Conservation (phyloP, 2,888 invertebrate genomes). For the Crioceris asparagi region DNA sequence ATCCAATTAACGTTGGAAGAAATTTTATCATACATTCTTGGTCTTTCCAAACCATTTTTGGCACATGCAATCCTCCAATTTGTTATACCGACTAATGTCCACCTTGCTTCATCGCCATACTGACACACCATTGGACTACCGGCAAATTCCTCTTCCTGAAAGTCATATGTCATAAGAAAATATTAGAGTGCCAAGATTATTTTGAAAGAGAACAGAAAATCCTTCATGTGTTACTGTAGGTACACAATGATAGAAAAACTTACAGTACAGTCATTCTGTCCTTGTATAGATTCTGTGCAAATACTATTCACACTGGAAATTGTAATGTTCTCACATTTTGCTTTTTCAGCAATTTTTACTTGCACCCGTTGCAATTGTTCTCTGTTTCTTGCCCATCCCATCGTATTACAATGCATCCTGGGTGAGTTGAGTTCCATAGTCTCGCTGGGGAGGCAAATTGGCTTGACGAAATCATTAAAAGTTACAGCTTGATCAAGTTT, state of each 20-base stretch:
- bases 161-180: no score
- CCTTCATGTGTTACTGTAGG: no score
- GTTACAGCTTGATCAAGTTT: constrained; percentile 65
- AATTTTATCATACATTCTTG: constrained; percentile 73
- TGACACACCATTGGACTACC: constrained; percentile 80
- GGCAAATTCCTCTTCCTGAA: constrained; percentile 76
- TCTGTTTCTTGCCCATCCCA: constrained; percentile 78
- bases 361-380: constrained; percentile 75
- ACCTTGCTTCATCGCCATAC: constrained; percentile 56
- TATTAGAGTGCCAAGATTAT: constrained; percentile 2
- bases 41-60: constrained; percentile 64
- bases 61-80: constrained; percentile 82
- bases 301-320: constrained; percentile 74
- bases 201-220: no score
- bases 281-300: constrained; percentile 70
- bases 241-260: constrained; percentile 34
- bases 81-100: constrained; percentile 71
- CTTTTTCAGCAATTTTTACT: constrained; percentile 64
- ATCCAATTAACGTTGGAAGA: constrained; percentile 81
- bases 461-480: constrained; percentile 74
- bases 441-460: constrained; percentile 65
- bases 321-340: constrained; percentile 74
- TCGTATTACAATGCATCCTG: constrained; percentile 59
- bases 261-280: constrained; percentile 74
- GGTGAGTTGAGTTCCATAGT: constrained; percentile 32